These are phyloP conservation scores for Cephalotes varians DNA, from an alignment of 2,888 invertebrate species.

Conservation along the genomic window DNA sequence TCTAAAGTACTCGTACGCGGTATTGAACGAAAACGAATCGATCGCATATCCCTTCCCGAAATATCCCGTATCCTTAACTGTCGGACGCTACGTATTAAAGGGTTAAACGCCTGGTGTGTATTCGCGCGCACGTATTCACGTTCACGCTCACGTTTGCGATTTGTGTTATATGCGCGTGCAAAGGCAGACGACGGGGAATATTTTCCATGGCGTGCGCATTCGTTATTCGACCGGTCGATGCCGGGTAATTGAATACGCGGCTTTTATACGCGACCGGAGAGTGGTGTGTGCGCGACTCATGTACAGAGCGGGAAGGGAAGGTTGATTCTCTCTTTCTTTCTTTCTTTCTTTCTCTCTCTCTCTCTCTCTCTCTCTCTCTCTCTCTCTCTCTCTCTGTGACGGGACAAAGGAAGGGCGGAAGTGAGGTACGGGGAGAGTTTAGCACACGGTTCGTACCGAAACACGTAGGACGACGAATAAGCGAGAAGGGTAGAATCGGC, in stretches of 20 bases:
- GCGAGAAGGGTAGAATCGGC: constrained; percentile 28
- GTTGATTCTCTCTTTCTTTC: constrained; percentile 27
- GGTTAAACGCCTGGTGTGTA: constrained; percentile 27
- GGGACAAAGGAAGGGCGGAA: constrained; percentile 26
- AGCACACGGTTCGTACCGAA: constrained; percentile 71
- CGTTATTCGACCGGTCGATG: constrained; percentile 81
- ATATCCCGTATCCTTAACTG: neutral
- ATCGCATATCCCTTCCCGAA: neutral
- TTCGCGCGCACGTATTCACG: constrained; percentile 37
- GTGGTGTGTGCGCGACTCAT: constrained; percentile 60
- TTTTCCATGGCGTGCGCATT: constrained; percentile 80
- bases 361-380: constrained; percentile 25
- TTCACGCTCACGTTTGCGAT: constrained; percentile 1
- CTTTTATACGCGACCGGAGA: constrained; percentile 75
- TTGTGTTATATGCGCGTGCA: constrained; percentile 51
- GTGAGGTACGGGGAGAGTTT: constrained; percentile 15
- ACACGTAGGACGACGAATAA: constrained; percentile 37
- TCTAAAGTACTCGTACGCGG: neutral
- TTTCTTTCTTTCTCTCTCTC: constrained; percentile 12
- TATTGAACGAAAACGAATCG: neutral
- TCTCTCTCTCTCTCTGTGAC: constrained; percentile 15
- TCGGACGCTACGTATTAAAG: constrained; percentile 15
- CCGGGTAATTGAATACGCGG: constrained; percentile 81
- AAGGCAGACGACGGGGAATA: constrained; percentile 72
- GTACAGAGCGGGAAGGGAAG: constrained; percentile 21